Evolutionary conservation across 2,888 invertebrate genomes (phyloP).

Genomic region (Galeruca laticollis): DNA sequence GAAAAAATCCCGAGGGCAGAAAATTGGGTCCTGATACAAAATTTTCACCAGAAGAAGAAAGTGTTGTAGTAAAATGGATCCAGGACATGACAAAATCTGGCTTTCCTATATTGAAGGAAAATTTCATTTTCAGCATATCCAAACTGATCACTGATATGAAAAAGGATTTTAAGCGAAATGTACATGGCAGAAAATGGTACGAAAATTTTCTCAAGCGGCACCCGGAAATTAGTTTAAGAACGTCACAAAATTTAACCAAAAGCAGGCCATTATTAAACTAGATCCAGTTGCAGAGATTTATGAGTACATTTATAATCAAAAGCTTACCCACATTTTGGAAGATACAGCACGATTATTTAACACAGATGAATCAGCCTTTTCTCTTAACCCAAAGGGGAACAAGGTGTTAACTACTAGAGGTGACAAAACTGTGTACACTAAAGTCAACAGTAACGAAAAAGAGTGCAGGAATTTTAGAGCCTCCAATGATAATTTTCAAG

Average conservation of each 20-base stretch:
- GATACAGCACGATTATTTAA: no score
- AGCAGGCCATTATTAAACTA: slow-evolving; percentile 13
- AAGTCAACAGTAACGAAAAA: slow-evolving; percentile 23
- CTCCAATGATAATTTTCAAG: slow-evolving; percentile 6
- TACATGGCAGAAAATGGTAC: slow-evolving; percentile 12
- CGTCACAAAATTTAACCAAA: slow-evolving; percentile 19
- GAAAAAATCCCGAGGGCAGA: slow-evolving; percentile 14
- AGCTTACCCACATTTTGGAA: no score
- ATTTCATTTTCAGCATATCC: slow-evolving; percentile 12
- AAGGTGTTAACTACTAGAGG: no score
- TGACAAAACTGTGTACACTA: no score
- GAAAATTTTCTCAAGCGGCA: slow-evolving; percentile 18
- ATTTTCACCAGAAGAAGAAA: no score
- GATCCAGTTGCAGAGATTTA: slow-evolving; percentile 19
- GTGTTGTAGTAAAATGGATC: slow-evolving; percentile 17
- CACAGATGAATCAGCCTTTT: no score
- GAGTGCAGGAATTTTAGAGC: slow-evolving; percentile 14
- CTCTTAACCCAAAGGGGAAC: no score
- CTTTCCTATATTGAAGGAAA: slow-evolving; percentile 20
- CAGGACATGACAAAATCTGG: slow-evolving; percentile 19
- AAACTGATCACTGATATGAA: slow-evolving; percentile 8
- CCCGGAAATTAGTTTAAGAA: slow-evolving; percentile 13
- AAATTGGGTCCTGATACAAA: no score
- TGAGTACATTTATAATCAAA: slow-evolving; percentile 17
- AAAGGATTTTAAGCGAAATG: slow-evolving; percentile 5